phyloP scores from a whole-genome alignment of 2,888 invertebrate species.

The Oligia latruncula region DNA sequence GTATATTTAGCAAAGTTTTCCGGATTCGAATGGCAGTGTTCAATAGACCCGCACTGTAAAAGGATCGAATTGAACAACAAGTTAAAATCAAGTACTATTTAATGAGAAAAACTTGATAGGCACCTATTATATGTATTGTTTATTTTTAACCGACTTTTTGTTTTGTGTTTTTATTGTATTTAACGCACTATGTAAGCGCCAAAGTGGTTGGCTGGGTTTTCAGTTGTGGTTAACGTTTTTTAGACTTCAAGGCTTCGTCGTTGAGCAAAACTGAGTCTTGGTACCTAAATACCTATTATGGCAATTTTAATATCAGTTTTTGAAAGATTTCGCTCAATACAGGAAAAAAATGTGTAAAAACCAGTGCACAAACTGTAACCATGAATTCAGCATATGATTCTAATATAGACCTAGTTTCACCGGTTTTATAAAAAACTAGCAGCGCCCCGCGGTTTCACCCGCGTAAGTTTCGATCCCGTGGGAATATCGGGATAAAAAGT shows the following conservation, averaged over 20 bases:
- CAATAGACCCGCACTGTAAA: neutral
- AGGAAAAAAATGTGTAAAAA: neutral
- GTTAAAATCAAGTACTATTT: neutral
- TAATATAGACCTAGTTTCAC: no score
- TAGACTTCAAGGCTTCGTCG: neutral
- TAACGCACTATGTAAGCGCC: neutral
- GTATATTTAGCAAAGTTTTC: neutral
- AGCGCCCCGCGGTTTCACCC: no score
- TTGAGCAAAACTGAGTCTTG: neutral
- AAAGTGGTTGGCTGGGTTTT: neutral
- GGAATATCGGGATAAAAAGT: no score
- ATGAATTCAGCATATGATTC: no score
- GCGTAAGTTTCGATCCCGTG: no score
- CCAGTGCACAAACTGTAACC: no score
- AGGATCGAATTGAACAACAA: neutral
- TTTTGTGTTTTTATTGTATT: neutral
- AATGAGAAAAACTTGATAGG: slow-evolving; percentile 3
- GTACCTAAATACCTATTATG: neutral
- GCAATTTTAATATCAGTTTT: neutral
- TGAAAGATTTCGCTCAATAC: neutral
- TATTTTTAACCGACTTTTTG: neutral
- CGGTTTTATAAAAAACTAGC: no score
- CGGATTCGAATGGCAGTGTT: slow-evolving; percentile 4
- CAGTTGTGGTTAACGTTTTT: neutral
- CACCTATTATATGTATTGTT: neutral